Base-by-base conservation (phyloP, 2,888 invertebrate species). In the Troglohyphantes excavatus region DNA sequence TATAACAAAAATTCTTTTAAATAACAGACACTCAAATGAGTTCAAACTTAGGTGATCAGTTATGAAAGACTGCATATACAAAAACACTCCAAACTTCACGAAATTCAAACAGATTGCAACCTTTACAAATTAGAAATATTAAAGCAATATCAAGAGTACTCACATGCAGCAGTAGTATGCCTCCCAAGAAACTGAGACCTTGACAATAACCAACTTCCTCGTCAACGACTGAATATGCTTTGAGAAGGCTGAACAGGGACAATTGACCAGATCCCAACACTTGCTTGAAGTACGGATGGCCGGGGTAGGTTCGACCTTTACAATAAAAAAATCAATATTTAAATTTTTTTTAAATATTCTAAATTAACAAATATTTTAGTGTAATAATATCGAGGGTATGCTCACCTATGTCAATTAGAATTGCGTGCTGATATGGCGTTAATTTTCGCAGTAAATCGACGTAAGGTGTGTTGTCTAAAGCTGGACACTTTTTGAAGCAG, bases 401-500 rank as follows among this genome's bases (percentile, higher is more conserved):
- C 19, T 63, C 70, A 92, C 92, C 92, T 91, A 99, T 94, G 93
- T 99, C 99, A 83, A 99, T 98, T 70, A 99, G 95, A 92, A 99
- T 99, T 0, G 98, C 98, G 93, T 99, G 99, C 93, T 99, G 99
- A 92, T 98, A 98, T 27, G 98, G 97, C 0, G 99, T 98, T 17
- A 99, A 95, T 91, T 91, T 90, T 81, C 90, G 81, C 7, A 92
- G 76, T 17, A 92, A 63, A 63, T 90, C 90, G 13, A 89, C 65
- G 63, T 92, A 92, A 21, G 88, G 76, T 21, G 72, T 79, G 29
- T 70, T 68, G 68, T 91, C 90, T 19, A 89, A 39, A 17, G 81
- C 23, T 7, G 65, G 39, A 67, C 68, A 83, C 59, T 90, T 90
- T n/a, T 73, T 43, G 26, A 33, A 92, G 19, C 93, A 91, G 59